phyloP scores from a whole-genome alignment of 2,888 invertebrate species.

The Apotomis capreana region DNA sequence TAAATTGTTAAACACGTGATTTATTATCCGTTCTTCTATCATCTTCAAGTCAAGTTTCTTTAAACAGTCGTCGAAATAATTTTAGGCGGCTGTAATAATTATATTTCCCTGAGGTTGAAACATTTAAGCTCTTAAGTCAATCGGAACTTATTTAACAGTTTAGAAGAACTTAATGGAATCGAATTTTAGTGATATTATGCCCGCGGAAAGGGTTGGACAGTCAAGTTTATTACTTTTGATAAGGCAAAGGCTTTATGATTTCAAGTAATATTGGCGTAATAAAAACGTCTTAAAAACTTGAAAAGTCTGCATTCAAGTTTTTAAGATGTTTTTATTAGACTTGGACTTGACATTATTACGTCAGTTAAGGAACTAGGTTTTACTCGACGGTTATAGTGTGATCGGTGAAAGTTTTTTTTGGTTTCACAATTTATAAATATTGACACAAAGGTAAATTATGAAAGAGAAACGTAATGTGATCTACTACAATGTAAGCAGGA shows the following conservation, averaged over 20 bases:
- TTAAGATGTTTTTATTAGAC: slow-evolving; percentile 3
- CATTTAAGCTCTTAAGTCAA: slow-evolving; percentile 30
- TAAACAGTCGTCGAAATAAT: not conserved
- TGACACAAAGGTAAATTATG: no score
- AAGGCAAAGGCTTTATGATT: not conserved
- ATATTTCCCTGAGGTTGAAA: slow-evolving; percentile 8
- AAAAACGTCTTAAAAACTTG: not conserved
- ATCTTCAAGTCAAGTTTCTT: not conserved
- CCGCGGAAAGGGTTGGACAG: slow-evolving; percentile 6
- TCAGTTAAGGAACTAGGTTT: not conserved
- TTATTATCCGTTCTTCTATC: no score
- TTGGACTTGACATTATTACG: not conserved
- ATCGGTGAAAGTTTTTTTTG: not conserved
- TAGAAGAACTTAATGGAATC: slow-evolving; percentile 24
- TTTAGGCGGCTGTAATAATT: slow-evolving; percentile 22
- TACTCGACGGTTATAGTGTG: no score
- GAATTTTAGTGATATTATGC: slow-evolving; percentile 15
- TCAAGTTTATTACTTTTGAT: slow-evolving; percentile 10
- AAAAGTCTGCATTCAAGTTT: not conserved
- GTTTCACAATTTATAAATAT: no score
- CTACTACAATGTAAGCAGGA: no score
- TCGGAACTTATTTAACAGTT: slow-evolving; percentile 27
- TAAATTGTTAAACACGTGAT: no score
- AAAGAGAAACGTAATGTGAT: no score
- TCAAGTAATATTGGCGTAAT: not conserved